Conservation (phyloP, 2,888 invertebrate species). For the Chymomyza caudatula region DNA sequence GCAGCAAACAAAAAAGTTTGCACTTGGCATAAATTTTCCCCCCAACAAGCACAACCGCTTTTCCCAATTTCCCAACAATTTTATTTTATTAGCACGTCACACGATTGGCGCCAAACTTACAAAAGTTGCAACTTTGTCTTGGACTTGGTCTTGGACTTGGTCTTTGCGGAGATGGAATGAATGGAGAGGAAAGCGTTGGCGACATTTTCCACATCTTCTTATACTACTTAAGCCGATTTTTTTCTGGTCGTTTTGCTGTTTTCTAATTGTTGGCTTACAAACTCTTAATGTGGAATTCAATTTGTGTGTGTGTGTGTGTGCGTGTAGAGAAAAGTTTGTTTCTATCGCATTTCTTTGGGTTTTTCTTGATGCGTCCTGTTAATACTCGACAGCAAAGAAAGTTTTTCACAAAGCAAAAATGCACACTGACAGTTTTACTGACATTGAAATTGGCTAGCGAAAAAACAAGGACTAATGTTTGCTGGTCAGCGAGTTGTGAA, state of each 20-base stretch:
- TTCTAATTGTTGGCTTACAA: constrained; percentile 77
- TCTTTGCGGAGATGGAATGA: too few relatives aligned
- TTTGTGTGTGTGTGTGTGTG: constrained; percentile 42
- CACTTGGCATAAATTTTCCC: constrained; percentile 65
- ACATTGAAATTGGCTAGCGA: constrained; percentile 42
- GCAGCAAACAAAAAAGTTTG: constrained; percentile 60
- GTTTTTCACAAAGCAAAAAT: constrained; percentile 65
- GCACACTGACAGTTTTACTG: constrained; percentile 65
- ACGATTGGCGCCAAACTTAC: constrained; percentile 72
- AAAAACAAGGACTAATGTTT: constrained; percentile 5
- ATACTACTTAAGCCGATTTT: background rate
- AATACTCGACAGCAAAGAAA: constrained; percentile 29
- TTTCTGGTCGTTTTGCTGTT: constrained; percentile 65
- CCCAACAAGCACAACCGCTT: too few relatives aligned
- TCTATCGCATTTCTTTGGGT: constrained; percentile 31
- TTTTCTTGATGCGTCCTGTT: constrained; percentile 40
- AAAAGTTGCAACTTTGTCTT: constrained; percentile 63
- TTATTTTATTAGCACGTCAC: constrained; percentile 71
- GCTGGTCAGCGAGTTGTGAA: background rate
- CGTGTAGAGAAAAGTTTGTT: constrained; percentile 40
- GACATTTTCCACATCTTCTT: background rate
- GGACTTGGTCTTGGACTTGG: background rate
- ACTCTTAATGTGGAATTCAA: constrained; percentile 70
- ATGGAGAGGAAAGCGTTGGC: background rate
- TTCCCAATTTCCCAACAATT: constrained; percentile 28